Evolutionary conservation across 2,888 invertebrate species (phyloP).

Genomic region (Encarsia formosa): DNA sequence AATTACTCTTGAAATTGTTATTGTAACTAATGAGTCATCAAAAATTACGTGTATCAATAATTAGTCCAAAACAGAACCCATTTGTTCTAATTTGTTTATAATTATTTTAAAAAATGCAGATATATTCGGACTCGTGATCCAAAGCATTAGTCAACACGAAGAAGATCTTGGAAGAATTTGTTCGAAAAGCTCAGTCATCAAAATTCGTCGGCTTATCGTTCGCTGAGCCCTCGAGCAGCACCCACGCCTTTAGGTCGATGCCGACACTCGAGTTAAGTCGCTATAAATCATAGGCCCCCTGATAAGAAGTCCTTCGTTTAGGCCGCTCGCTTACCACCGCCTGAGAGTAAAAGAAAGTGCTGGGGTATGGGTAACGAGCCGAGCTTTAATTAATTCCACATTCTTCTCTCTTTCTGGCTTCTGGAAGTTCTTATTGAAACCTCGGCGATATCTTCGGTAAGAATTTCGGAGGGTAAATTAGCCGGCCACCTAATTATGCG

Average conservation of each 20-base stretch:
- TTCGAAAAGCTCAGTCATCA: background rate
- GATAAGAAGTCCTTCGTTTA: conserved; percentile 24
- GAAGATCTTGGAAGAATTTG: too few relatives aligned
- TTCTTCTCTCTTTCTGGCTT: conserved; percentile 24
- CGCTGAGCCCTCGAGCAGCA: background rate
- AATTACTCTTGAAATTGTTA: too few relatives aligned
- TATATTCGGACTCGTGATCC: too few relatives aligned
- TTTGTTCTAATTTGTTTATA: too few relatives aligned
- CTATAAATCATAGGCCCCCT: conserved; percentile 24
- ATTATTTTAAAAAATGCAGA: too few relatives aligned
- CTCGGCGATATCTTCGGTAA: conserved; percentile 15
- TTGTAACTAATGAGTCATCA: too few relatives aligned
- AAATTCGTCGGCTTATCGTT: background rate
- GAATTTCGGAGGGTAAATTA: conserved; percentile 19
- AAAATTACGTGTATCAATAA: too few relatives aligned
- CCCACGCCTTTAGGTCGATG: background rate
- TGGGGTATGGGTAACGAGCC: conserved; percentile 9
- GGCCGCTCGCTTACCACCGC: too few relatives aligned
- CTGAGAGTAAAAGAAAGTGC: background rate
- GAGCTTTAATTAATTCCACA: conserved; percentile 21
- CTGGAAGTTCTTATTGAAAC: conserved; percentile 21
- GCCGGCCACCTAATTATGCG: conserved; percentile 18
- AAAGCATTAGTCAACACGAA: too few relatives aligned
- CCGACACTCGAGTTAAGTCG: conserved; percentile 9
- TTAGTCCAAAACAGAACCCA: too few relatives aligned